Conservation (phyloP, 1,140 invertebrate species). For the Polyergus mexicanus region DNA sequence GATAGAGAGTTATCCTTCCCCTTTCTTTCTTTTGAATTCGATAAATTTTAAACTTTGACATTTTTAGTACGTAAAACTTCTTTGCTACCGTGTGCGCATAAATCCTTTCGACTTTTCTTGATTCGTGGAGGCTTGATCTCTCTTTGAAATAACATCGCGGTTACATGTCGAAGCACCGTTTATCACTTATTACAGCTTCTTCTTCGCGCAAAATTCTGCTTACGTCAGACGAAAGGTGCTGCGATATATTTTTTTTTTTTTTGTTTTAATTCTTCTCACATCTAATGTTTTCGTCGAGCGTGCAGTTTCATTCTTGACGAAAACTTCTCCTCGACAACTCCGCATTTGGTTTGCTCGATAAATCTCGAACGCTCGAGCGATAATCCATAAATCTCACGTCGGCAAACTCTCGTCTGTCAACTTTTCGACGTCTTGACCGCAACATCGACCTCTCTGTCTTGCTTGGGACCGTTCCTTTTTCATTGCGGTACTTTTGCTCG, state of each 20-base stretch:
- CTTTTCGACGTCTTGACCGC: conserved; percentile 57
- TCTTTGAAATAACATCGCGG: neutral
- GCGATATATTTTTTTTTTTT: neutral
- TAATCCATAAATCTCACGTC: conserved; percentile 50
- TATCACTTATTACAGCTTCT: neutral
- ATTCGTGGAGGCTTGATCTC: conserved; percentile 17
- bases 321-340: conserved; percentile 46
- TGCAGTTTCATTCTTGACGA: conserved; percentile 46
- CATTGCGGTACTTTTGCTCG: neutral
- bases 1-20: too few species aligned
- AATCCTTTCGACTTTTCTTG: conserved; percentile 29
- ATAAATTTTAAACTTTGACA: conserved; percentile 56
- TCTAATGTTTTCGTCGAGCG: conserved; percentile 44
- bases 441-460: conserved; percentile 39
- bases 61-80: conserved; percentile 45
- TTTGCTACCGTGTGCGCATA: conserved; percentile 45
- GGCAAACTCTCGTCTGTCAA: conserved; percentile 46
- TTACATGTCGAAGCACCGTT: neutral
- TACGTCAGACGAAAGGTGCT: neutral
- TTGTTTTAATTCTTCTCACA: neutral
- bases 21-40: conserved; percentile 27
- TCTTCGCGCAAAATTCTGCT: conserved; percentile 1
- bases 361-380: conserved; percentile 34
- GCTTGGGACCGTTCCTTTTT: neutral
- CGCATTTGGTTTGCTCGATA: conserved; percentile 24